A percentile compares a stretch with the other conserved stretches of the same genome.
phyloP scores from a whole-genome alignment of 2,888 invertebrate species.

The Tuberolachnus salignus region DNA sequence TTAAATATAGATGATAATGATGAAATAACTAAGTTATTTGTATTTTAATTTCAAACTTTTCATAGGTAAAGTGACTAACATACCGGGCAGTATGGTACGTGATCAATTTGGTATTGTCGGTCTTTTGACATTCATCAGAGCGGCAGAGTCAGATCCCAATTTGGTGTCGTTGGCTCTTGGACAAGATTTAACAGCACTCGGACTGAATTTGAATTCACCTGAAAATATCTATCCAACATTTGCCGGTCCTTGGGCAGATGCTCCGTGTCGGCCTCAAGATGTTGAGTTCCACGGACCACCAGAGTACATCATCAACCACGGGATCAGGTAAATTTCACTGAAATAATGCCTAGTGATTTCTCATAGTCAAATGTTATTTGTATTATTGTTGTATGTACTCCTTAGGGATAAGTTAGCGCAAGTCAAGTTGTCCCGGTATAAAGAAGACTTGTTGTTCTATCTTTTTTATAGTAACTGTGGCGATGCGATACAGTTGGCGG shows the following conservation, averaged over 20 bases:
- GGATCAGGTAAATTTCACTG: constrained; percentile 71
- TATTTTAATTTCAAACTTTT: background rate
- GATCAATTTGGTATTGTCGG: constrained; percentile 99
- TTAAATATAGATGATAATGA: too few relatives aligned
- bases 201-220: constrained; percentile 96
- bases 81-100: constrained; percentile 97
- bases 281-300: constrained; percentile 98
- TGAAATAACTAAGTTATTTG: too few relatives aligned
- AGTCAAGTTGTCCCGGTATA: constrained; percentile 94
- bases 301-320: constrained; percentile 97
- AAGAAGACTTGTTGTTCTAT: constrained; percentile 98
- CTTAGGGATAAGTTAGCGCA: constrained; percentile 90
- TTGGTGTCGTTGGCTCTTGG: constrained; percentile 95
- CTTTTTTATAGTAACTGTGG: constrained; percentile 99
- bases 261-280: constrained; percentile 97
- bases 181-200: constrained; percentile 96
- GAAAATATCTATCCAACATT: constrained; percentile 98
- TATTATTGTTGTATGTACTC: constrained; percentile 59
- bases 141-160: constrained; percentile 96
- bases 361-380: background rate
- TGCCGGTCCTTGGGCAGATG: constrained; percentile 98
- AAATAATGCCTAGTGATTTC: background rate
- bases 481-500: constrained; percentile 96
- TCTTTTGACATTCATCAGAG: constrained; percentile 94
- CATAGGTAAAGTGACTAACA: constrained; percentile 93